Percentiles rank a stretch among this genome's conserved stretches.
Evolutionary conservation across 1,140 invertebrate genomes (phyloP).

Genomic region (Aphis craccivora): DNA sequence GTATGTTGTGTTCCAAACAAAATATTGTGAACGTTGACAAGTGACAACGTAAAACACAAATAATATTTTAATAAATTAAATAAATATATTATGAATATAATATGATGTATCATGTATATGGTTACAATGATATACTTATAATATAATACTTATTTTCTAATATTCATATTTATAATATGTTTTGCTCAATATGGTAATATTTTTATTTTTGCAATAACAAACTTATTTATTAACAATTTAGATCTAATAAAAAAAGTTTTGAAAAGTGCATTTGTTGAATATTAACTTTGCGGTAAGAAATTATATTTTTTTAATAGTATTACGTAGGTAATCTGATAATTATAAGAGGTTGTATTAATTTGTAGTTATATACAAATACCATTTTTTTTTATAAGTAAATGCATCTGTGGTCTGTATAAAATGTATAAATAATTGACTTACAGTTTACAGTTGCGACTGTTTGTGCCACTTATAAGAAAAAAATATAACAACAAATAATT

Average conservation of each 20-base stretch:
- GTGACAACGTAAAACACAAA: background rate
- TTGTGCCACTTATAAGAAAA: conserved; percentile 11
- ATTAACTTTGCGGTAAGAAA: background rate
- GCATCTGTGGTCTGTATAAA: background rate
- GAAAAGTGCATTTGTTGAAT: background rate
- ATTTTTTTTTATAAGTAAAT: background rate
- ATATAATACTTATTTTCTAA: no score
- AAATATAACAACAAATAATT: background rate
- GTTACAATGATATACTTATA: no score
- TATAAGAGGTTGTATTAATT: background rate
- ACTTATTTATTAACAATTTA: no score
- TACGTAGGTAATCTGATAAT: background rate
- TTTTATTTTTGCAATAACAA: no score
- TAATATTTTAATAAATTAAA: no score
- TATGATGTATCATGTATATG: no score
- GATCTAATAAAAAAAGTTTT: no score
- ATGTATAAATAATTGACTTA: background rate
- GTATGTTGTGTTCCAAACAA: background rate
- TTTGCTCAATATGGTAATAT: no score
- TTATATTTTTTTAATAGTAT: background rate
- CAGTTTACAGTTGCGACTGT: background rate
- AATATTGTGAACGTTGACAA: background rate
- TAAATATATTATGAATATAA: no score
- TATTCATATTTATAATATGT: no score
- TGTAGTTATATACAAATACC: background rate